Percentiles rank a stretch among this genome's conserved stretches.
Conservation (phyloP, 2,888 invertebrate species). For the Alcis repandata region DNA sequence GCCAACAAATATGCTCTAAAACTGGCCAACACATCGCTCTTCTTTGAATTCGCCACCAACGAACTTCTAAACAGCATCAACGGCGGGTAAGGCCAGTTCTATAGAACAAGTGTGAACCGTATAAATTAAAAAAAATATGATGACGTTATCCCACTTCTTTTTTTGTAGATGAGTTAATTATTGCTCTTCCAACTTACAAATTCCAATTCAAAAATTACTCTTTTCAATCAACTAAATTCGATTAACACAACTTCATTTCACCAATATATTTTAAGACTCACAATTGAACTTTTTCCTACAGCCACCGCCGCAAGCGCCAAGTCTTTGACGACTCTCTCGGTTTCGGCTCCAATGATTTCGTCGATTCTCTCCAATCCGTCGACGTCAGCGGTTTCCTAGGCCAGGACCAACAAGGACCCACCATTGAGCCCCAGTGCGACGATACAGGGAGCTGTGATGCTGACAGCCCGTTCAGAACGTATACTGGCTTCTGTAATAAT, state of each 20-base stretch:
- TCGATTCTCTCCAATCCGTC: conserved; percentile 92
- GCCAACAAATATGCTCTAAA: conserved; percentile 94
- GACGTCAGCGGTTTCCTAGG: conserved; percentile 91
- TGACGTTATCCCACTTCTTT: too few relatives aligned
- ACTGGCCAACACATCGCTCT: conserved; percentile 94
- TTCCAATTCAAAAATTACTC: too few relatives aligned
- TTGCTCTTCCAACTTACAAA: too few relatives aligned
- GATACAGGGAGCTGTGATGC: conserved; percentile 91
- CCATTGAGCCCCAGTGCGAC: conserved; percentile 90
- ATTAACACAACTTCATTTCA: neutral
- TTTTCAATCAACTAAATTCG: too few relatives aligned
- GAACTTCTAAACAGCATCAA: conserved; percentile 91
- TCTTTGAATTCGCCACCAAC: conserved; percentile 95
- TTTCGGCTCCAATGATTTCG: conserved; percentile 88
- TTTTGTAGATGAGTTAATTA: too few relatives aligned
- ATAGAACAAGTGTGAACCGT: neutral
- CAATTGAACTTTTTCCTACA: conserved; percentile 50
- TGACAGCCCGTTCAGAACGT: conserved; percentile 89
- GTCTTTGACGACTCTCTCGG: conserved; percentile 87
- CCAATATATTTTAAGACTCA: neutral
- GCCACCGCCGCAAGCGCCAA: conserved; percentile 90
- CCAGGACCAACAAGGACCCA: conserved; percentile 85
- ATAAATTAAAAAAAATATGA: neutral
- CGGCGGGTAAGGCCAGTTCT: conserved; percentile 71
- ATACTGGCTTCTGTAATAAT: conserved; percentile 96